These are phyloP conservation scores for Pipistrellus kuhlii DNA, from an alignment of 2,797 vertebrate species.

Conservation along the genomic window DNA sequence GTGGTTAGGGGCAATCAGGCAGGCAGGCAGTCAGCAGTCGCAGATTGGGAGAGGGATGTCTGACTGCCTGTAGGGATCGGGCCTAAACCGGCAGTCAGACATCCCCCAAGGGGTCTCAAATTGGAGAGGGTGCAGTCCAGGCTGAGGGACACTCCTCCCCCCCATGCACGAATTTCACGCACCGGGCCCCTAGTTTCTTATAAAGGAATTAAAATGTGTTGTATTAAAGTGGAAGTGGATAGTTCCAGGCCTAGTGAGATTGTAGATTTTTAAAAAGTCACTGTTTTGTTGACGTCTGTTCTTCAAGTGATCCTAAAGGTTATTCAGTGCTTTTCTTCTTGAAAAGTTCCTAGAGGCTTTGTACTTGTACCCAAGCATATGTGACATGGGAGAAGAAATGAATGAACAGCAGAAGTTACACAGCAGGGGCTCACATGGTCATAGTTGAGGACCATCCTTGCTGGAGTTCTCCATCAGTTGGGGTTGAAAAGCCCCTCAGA, in stretches of 20 bases:
- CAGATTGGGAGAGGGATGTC: no score
- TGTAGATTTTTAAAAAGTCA: not conserved
- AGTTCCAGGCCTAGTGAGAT: not conserved
- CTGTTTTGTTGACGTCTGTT: not conserved
- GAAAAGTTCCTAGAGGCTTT: conserved; percentile 13
- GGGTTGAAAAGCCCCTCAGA: not conserved
- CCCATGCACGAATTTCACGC: no score
- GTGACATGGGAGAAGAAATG: not conserved
- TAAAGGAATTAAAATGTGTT: not conserved
- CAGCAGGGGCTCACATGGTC: not conserved
- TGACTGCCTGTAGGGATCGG: no score
- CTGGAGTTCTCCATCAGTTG: not conserved
- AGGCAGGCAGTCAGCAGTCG: no score
- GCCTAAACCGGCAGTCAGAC: no score
- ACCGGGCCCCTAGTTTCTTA: not conserved
- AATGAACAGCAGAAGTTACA: not conserved
- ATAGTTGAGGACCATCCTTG: not conserved
- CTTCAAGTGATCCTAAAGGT: not conserved
- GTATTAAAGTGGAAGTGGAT: not conserved
- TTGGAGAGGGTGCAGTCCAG: no score
- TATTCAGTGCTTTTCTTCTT: not conserved
- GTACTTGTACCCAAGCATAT: not conserved
- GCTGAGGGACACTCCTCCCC: no score
- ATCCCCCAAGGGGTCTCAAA: no score
- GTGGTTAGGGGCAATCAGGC: no score